Evolutionary conservation across 2,888 invertebrate genomes (phyloP).

Genomic region (Ceraclea dissimilis): DNA sequence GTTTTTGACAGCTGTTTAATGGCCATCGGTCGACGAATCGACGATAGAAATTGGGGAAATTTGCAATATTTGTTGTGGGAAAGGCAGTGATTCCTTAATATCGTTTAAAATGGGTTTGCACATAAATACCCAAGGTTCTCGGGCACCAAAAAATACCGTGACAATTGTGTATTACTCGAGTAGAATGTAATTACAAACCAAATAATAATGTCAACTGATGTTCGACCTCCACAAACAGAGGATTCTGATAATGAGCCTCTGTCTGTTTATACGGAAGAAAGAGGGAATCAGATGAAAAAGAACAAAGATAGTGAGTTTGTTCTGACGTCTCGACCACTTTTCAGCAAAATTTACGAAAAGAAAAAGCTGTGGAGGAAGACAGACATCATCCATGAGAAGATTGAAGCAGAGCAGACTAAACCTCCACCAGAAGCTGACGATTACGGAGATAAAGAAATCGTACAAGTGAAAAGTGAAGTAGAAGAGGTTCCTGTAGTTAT

Average conservation of each 20-base stretch:
- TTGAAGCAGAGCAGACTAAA: constrained; percentile 1
- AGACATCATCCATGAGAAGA: constrained; percentile 11
- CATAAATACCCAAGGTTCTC: background rate
- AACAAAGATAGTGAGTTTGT: constrained; percentile 7
- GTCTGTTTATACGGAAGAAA: constrained; percentile 37
- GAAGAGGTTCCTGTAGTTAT: background rate
- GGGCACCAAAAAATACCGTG: background rate
- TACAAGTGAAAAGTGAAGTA: background rate
- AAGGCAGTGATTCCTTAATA: background rate
- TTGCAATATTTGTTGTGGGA: background rate
- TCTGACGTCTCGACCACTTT: constrained; percentile 15
- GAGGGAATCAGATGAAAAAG: constrained; percentile 31
- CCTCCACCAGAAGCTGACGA: background rate
- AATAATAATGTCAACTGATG: background rate
- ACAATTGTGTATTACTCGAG: background rate
- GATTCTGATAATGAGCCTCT: constrained; percentile 46
- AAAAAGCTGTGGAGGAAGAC: constrained; percentile 20
- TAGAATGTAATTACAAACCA: background rate
- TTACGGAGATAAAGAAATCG: background rate
- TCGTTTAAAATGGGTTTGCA: background rate
- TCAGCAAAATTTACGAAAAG: constrained; percentile 19
- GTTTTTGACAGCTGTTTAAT: constrained; percentile 19
- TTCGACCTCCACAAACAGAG: constrained; percentile 12
- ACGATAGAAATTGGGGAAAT: no score
- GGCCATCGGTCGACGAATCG: background rate